A percentile compares a stretch with the other conserved stretches of the same genome.
Evolutionary conservation across 2,113 vertebrate species (phyloP).

Genomic region (Macquaria australasica): DNA sequence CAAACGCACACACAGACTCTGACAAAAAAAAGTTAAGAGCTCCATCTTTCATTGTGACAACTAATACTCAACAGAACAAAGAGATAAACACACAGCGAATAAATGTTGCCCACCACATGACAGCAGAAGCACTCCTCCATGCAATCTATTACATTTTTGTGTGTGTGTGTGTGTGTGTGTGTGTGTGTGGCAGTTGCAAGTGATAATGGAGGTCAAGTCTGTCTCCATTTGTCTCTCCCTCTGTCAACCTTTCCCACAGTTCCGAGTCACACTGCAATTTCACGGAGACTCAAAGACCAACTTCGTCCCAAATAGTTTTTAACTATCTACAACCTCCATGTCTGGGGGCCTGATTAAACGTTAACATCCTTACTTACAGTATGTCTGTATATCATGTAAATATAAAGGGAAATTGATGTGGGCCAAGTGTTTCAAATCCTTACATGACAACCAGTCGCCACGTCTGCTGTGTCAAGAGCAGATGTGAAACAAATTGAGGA

Average conservation of each 20-base stretch:
- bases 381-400: not conserved
- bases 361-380: not conserved
- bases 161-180: constrained; percentile 2
- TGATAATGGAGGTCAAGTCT: constrained; percentile 34
- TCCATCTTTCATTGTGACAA: constrained; percentile 30
- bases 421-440: not conserved
- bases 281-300: not conserved
- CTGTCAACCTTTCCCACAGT: constrained; percentile 3
- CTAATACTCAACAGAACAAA: constrained; percentile 28
- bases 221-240: constrained; percentile 13
- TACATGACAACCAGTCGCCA: not conserved
- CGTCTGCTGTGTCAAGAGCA: not conserved
- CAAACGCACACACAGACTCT: constrained; percentile 10
- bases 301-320: not conserved
- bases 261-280: not conserved
- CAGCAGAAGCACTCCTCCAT: not conserved
- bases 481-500: not conserved
- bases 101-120: not conserved
- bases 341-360: not conserved
- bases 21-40: not conserved
- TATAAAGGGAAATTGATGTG: not conserved
- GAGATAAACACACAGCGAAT: constrained; percentile 18
- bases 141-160: not conserved
- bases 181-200: not conserved
- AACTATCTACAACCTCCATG: not conserved